Conservation (phyloP, 2,888 invertebrate genomes). For the Sminthurinus aureus region DNA sequence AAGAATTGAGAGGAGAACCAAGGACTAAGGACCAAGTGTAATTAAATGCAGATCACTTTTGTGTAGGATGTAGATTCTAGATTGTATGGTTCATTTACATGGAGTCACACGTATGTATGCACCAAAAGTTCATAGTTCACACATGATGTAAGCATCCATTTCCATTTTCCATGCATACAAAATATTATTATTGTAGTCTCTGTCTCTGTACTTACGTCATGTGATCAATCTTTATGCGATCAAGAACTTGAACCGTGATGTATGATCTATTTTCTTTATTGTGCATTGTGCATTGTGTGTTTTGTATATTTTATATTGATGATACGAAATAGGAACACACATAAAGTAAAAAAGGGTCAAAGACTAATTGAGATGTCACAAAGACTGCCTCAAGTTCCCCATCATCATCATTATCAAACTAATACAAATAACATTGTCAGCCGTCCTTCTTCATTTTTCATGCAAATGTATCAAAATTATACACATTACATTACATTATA, state of each 20-base stretch:
- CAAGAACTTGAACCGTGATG: no score
- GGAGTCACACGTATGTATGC: background rate
- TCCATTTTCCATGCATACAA: no score
- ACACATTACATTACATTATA: background rate
- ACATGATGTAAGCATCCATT: background rate
- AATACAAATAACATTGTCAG: no score
- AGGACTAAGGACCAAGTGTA: conserved; percentile 13
- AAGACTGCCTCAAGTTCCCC: conserved; percentile 16
- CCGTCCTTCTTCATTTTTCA: background rate
- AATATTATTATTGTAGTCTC: no score
- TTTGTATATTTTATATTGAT: no score
- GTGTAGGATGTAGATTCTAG: no score
- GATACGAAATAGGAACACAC: no score
- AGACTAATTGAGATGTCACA: conserved; percentile 43
- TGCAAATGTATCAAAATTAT: background rate
- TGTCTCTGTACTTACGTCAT: no score
- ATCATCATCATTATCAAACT: conserved; percentile 10
- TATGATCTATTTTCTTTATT: no score
- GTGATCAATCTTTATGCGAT: no score
- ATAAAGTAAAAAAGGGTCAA: conserved; percentile 19
- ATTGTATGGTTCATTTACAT: conserved; percentile 30
- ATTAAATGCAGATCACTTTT: conserved; percentile 41
- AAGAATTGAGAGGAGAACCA: conserved; percentile 3
- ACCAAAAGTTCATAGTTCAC: no score
- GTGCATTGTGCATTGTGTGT: no score